Conservation (phyloP, 2,888 invertebrate species). For the Tetrapedia diversipes region DNA sequence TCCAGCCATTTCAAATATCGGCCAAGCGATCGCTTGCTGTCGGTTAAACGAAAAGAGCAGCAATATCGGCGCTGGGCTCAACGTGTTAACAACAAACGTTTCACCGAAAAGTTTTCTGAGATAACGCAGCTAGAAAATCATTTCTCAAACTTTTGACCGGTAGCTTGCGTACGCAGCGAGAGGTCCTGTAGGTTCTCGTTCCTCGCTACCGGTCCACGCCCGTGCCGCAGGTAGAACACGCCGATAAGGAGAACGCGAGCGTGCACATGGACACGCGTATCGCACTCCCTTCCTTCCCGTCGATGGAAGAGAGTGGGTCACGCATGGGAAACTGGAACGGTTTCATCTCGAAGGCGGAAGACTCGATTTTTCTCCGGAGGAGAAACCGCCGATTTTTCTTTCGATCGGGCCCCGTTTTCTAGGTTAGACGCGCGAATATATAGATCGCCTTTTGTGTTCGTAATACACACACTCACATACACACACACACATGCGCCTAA, state of each 20-base stretch:
- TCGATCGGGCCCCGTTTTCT: slow-evolving; percentile 63
- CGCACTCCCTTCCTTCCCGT: slow-evolving; percentile 10
- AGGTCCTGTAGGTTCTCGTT: slow-evolving; percentile 36
- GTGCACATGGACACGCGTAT: slow-evolving; percentile 14
- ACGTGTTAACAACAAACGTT: too few relatives aligned
- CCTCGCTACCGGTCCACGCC: slow-evolving; percentile 24
- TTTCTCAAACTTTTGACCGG: too few relatives aligned
- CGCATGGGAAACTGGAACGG: slow-evolving; percentile 71
- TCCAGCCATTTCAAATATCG: too few relatives aligned
- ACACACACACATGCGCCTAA: slow-evolving; percentile 21
- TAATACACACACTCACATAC: too few relatives aligned
- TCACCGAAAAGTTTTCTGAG: too few relatives aligned
- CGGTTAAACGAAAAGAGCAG: too few relatives aligned
- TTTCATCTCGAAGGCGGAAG: slow-evolving; percentile 63
- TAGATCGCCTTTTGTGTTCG: too few relatives aligned
- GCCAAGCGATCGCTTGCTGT: too few relatives aligned
- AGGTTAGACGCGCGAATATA: slow-evolving; percentile 43
- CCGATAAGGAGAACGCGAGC: slow-evolving; percentile 42
- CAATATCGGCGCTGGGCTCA: too few relatives aligned
- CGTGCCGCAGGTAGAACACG: neutral
- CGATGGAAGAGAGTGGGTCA: slow-evolving; percentile 67
- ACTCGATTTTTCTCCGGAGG: slow-evolving; percentile 70
- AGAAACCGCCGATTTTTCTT: slow-evolving; percentile 71
- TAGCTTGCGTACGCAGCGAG: neutral
- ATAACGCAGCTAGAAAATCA: too few relatives aligned